A percentile compares a stretch with the other conserved stretches of the same genome.
Conservation (phyloP, 2,797 vertebrate genomes). For the Pangasius krempfi region DNA sequence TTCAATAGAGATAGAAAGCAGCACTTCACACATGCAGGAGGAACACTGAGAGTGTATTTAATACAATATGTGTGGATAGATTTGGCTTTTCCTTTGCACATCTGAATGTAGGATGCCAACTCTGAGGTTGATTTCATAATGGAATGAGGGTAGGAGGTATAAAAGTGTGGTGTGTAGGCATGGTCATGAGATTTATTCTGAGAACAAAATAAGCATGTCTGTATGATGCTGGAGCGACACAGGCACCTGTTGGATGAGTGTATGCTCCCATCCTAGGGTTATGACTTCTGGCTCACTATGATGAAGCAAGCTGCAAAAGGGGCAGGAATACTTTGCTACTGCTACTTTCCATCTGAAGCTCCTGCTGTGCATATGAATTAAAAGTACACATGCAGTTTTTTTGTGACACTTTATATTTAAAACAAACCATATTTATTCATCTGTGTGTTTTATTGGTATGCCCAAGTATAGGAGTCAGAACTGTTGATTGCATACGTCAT, state of each 20-base stretch:
- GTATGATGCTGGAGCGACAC: background rate
- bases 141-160: conserved; percentile 11
- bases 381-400: background rate
- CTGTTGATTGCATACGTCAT: background rate
- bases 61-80: background rate
- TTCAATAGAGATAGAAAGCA: background rate
- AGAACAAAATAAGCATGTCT: conserved; percentile 5
- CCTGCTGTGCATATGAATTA: background rate
- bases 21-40: background rate
- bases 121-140: conserved; percentile 23
- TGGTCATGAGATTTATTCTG: conserved; percentile 12
- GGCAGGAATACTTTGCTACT: conserved; percentile 61
- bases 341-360: background rate
- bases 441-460: background rate
- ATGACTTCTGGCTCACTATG: conserved; percentile 58
- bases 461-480: background rate
- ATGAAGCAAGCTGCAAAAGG: conserved; percentile 48
- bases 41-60: conserved; percentile 10
- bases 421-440: background rate
- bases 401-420: background rate
- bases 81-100: background rate
- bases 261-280: conserved; percentile 54
- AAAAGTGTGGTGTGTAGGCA: conserved; percentile 11
- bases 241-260: background rate
- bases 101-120: conserved; percentile 15